Evolutionary conservation across 2,888 invertebrate genomes (phyloP).

Genomic region (Dryomyza anilis): DNA sequence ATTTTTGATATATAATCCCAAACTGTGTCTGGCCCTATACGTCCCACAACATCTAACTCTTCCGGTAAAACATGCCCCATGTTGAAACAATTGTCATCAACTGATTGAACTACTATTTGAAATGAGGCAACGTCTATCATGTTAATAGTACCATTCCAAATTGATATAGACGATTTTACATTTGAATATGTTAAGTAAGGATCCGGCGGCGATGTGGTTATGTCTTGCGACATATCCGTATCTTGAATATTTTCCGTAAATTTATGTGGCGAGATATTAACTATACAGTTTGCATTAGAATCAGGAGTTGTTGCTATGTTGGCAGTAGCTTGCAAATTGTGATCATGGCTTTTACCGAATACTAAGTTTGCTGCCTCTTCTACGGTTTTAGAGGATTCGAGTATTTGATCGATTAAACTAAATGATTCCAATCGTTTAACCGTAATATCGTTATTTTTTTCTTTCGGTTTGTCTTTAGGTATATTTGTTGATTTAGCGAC

Average conservation of each 20-base stretch:
- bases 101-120: slow-evolving; percentile 80
- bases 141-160: slow-evolving; percentile 76
- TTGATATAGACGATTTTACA: slow-evolving; percentile 29
- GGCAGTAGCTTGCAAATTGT: slow-evolving; percentile 14
- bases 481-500: slow-evolving; percentile 1
- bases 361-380: slow-evolving; percentile 57
- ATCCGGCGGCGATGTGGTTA: slow-evolving; percentile 64
- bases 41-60: slow-evolving; percentile 85
- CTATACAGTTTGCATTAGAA: no score
- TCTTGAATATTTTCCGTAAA: slow-evolving; percentile 2
- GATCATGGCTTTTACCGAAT: slow-evolving; percentile 36
- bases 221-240: slow-evolving; percentile 70
- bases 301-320: slow-evolving; percentile 21
- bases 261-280: no score
- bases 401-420: slow-evolving; percentile 58
- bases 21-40: slow-evolving; percentile 87
- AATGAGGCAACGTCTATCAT: slow-evolving; percentile 93
- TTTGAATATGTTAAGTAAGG: slow-evolving; percentile 49
- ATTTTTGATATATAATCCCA: slow-evolving; percentile 94
- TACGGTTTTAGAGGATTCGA: slow-evolving; percentile 58
- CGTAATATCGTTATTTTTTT: neutral
- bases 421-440: slow-evolving; percentile 41
- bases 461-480: slow-evolving; percentile 19
- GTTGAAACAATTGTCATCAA: slow-evolving; percentile 67
- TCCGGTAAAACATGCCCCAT: slow-evolving; percentile 65